Evolutionary conservation across 2,113 vertebrate species (phyloP), one percentile per base, ranked within the genome.

Genomic region (Odontophorus gujanensis): DNA sequence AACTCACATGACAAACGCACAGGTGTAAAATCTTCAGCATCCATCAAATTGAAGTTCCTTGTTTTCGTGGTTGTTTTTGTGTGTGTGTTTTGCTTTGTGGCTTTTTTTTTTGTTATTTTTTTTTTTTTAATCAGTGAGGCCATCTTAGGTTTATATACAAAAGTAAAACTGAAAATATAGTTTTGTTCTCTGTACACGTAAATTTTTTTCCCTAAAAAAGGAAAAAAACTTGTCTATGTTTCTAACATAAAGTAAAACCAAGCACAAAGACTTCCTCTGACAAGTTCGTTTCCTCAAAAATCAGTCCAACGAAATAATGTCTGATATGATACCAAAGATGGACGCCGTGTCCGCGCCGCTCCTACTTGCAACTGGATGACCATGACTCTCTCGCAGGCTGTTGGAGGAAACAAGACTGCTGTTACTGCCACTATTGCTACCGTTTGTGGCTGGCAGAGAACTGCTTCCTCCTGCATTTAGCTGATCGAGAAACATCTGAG

Each of bases 91-190:
- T 81, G 4, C 65, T 63, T 77, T 13, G 55, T 58, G 55, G 17
- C 18, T 24, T 74, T 73, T 85, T 85, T 32, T 72, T 85, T 89
- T 63, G 85, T 75, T 96, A 94, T 83, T 95, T 97, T 98, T 98
- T 98, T 50, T 50, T 77, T 82, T 5, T 62, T 61, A 97, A 98
- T 98, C 97, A 97, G 96, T 98, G 98, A 98, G 98, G 98, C 98
- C 98, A 98, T 98, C 98, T 98, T 98, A 98, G 98, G 98, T 99
- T 99, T 99, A 98, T 99, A 98, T 99, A 99, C 98, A 99, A 99
- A 99, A 99, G 98, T 99, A 98, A 99, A 99, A 99, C 98, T 99
- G 99, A 99, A 99, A 99, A 99, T 99, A 99, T 98, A 99, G 98
- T 99, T 99, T 98, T 99, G 99, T 99, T 99, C 98, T 99, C 99